These are phyloP conservation scores for Eleginops maclovinus DNA, from an alignment of 2,113 vertebrate genomes.

Conservation along the genomic window DNA sequence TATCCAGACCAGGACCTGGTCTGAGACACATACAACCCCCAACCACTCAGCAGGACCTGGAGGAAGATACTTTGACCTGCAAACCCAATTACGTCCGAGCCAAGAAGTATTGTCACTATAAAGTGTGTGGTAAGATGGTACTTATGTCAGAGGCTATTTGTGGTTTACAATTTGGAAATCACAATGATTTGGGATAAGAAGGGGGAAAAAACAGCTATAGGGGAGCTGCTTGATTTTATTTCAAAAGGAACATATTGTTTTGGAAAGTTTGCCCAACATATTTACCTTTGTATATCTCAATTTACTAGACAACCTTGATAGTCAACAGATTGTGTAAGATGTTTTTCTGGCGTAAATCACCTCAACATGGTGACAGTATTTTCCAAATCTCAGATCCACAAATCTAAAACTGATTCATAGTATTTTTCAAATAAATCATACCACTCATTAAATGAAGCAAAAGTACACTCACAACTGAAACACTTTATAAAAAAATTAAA, in stretches of 20 bases:
- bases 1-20: slow-evolving; percentile 69
- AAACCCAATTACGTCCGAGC: slow-evolving; percentile 17
- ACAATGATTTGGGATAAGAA: neutral
- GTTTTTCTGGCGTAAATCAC: slow-evolving; percentile 35
- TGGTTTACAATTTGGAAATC: too few relatives aligned
- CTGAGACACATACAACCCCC: slow-evolving; percentile 45
- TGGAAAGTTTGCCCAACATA: neutral
- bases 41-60: slow-evolving; percentile 38
- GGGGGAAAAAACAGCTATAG: neutral
- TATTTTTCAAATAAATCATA: too few relatives aligned
- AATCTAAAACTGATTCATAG: neutral
- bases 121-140: neutral
- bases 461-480: too few relatives aligned
- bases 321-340: slow-evolving; percentile 57
- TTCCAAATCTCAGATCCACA: neutral
- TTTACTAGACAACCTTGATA: neutral
- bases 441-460: too few relatives aligned
- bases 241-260: neutral
- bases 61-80: slow-evolving; percentile 30
- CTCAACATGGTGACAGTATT: neutral
- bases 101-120: neutral
- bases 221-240: neutral
- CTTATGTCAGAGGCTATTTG: too few relatives aligned
- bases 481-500: too few relatives aligned
- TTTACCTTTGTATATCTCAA: neutral